Evolutionary conservation across 2,888 invertebrate species (phyloP).

Genomic region (Phortica okadai): DNA sequence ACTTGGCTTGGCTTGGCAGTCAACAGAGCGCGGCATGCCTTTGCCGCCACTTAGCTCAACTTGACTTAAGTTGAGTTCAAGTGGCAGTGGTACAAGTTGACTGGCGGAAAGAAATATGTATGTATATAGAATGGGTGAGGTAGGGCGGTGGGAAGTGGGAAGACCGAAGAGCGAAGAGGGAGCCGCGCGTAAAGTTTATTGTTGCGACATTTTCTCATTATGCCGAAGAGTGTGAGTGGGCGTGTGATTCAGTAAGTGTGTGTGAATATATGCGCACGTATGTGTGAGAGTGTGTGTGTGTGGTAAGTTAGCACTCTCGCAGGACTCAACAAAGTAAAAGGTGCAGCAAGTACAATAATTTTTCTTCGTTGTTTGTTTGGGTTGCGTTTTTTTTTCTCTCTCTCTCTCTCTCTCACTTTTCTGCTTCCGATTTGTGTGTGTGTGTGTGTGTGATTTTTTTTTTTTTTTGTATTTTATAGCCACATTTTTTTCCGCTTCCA

Average conservation of each 20-base stretch:
- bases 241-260: neutral
- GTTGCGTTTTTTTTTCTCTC: neutral
- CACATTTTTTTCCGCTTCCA: constrained; percentile 6
- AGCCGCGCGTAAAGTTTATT: constrained; percentile 24
- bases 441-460: neutral
- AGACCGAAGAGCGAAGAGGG: neutral
- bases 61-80: constrained; percentile 17
- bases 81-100: constrained; percentile 2
- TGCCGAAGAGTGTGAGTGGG: neutral
- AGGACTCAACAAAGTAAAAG: constrained; percentile 21
- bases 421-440: neutral
- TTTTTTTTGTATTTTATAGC: neutral
- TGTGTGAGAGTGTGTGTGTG: neutral
- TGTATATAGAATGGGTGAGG: too few species aligned
- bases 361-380: neutral
- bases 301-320: constrained; percentile 16
- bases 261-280: neutral
- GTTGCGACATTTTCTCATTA: constrained; percentile 32
- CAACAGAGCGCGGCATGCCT: neutral
- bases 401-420: neutral
- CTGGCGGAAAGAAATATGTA: neutral
- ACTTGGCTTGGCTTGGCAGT: neutral
- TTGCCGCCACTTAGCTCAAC: neutral
- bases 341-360: constrained; percentile 11
- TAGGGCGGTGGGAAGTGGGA: neutral